These are phyloP conservation scores for Rhorus exstirpatorius DNA, from an alignment of 2,888 invertebrate genomes.

Conservation along the genomic window DNA sequence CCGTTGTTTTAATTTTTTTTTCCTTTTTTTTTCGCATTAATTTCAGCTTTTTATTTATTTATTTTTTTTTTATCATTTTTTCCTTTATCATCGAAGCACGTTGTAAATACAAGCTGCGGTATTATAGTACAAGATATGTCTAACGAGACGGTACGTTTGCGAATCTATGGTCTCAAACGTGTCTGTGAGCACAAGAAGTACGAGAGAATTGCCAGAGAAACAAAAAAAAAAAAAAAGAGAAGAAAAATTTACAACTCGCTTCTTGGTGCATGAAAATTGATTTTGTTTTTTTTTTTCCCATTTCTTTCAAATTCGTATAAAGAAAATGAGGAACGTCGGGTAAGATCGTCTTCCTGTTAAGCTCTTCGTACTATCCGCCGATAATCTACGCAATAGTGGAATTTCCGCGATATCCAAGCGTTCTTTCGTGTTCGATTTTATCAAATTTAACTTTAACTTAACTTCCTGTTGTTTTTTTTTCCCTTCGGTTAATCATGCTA, in stretches of 20 bases:
- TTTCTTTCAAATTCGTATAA: slow-evolving; percentile 25
- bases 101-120: slow-evolving; percentile 50
- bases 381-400: slow-evolving; percentile 28
- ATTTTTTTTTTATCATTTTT: background rate
- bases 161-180: slow-evolving; percentile 17
- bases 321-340: slow-evolving; percentile 62
- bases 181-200: background rate
- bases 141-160: slow-evolving; percentile 26
- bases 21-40: background rate
- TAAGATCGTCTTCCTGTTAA: slow-evolving; percentile 59
- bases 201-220: slow-evolving; percentile 23
- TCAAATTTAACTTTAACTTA: background rate
- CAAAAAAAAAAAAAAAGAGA: too few relatives aligned
- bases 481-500: slow-evolving; percentile 15
- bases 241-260: background rate
- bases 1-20: background rate
- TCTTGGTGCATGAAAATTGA: background rate
- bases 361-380: slow-evolving; percentile 43
- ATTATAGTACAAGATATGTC: slow-evolving; percentile 49
- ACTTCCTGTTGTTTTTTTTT: background rate
- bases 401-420: slow-evolving; percentile 33
- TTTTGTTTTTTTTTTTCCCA: background rate
- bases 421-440: slow-evolving; percentile 21
- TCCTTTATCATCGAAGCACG: slow-evolving; percentile 27
- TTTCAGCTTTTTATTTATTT: slow-evolving; percentile 5